Evolutionary conservation across 2,888 invertebrate species (phyloP).

Genomic region (Ypsolopha sequella): DNA sequence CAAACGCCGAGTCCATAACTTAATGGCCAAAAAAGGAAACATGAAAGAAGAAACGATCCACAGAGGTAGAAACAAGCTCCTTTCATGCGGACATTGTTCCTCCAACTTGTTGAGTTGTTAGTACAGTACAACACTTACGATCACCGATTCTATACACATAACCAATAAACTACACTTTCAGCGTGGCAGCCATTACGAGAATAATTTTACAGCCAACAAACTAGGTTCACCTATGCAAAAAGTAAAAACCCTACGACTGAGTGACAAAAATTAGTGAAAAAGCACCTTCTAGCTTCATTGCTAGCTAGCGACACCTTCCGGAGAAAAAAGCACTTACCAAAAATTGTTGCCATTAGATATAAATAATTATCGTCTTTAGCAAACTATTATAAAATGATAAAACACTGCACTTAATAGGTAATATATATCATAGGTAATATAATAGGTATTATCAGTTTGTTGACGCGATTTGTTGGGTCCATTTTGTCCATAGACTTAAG

Average conservation of each 20-base stretch:
- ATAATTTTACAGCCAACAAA: conserved; percentile 53
- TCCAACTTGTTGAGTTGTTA: conserved; percentile 50
- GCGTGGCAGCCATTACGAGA: conserved; percentile 68
- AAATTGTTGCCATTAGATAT: conserved; percentile 17
- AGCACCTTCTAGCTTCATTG: too few relatives aligned
- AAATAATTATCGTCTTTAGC: background rate
- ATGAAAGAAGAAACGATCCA: conserved; percentile 65
- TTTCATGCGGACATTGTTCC: conserved; percentile 52
- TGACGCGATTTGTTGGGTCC: too few relatives aligned
- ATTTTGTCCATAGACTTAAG: too few relatives aligned
- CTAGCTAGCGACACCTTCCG: conserved; percentile 45
- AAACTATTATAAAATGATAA: too few relatives aligned
- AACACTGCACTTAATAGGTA: too few relatives aligned
- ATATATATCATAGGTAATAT: too few relatives aligned
- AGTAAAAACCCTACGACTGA: conserved; percentile 49
- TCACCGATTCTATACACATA: conserved; percentile 46
- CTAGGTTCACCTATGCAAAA: conserved; percentile 41
- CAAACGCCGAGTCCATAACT: conserved; percentile 60
- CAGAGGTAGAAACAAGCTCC: conserved; percentile 48
- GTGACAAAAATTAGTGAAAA: conserved; percentile 36
- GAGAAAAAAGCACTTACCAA: conserved; percentile 17
- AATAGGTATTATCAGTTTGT: too few relatives aligned
- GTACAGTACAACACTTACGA: conserved; percentile 32
- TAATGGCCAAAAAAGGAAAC: conserved; percentile 66
- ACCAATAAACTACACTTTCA: conserved; percentile 59